Percentiles rank a stretch among this genome's conserved stretches.
Evolutionary conservation across 2,797 vertebrate genomes (phyloP).

Genomic region (Sandelia bainsii): DNA sequence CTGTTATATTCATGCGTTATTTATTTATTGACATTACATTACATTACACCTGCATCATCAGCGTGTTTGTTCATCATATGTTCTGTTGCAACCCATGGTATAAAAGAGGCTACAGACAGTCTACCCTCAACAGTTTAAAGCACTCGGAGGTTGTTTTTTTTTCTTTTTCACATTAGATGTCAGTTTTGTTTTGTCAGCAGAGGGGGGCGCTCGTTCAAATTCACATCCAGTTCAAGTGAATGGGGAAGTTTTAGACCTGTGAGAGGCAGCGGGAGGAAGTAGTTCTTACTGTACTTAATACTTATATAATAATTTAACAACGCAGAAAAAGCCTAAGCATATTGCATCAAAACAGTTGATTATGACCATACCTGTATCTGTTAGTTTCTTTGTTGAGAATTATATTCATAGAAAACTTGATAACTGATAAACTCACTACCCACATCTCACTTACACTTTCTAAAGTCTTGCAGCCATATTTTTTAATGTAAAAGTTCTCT

Average conservation of each 20-base stretch:
- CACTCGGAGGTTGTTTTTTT: conserved; percentile 37
- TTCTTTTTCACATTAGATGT: conserved; percentile 14
- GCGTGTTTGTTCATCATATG: background rate
- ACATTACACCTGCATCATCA: background rate
- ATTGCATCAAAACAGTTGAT: background rate
- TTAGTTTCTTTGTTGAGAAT: background rate
- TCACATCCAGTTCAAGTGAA: conserved; percentile 18
- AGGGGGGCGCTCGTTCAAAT: conserved; percentile 66
- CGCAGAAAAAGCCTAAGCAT: background rate
- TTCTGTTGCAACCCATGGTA: background rate
- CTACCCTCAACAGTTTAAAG: conserved; percentile 38
- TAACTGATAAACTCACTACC: background rate
- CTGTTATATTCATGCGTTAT: conserved; percentile 8
- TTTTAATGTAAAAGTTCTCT: no score
- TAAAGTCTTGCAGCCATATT: background rate
- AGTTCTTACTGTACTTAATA: background rate
- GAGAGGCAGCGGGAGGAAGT: background rate
- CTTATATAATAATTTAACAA: background rate
- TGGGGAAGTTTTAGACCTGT: conserved; percentile 40
- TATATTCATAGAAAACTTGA: background rate
- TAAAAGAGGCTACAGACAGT: background rate
- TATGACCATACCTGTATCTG: background rate
- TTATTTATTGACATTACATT: background rate
- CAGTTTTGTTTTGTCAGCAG: conserved; percentile 77
- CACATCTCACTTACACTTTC: background rate